Conservation (phyloP, 2,888 invertebrate genomes). For the Parapristionchus giblindavisi region DNA sequence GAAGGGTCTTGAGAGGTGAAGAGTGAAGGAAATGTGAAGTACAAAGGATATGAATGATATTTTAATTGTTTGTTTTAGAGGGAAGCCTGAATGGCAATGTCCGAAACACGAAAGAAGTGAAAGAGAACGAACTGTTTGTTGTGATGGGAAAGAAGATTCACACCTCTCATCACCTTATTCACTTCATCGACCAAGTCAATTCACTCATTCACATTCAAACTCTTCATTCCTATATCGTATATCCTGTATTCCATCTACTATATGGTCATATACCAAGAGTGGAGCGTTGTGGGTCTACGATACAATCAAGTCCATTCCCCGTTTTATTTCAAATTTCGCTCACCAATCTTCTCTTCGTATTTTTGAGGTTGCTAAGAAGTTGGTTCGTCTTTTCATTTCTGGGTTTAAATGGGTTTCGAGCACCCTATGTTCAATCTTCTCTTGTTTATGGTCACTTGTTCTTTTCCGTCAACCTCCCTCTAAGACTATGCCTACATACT, state of each 20-base stretch:
- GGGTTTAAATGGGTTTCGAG: not conserved
- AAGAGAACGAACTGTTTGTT: constrained; percentile 2
- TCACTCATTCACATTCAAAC: no score
- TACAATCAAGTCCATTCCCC: not conserved
- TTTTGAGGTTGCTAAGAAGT: not conserved
- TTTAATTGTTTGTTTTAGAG: not conserved
- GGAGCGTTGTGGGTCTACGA: not conserved
- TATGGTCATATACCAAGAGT: not conserved
- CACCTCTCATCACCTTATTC: not conserved
- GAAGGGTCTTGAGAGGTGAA: no score
- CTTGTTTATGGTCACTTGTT: not conserved
- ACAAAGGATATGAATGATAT: no score
- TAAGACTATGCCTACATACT: constrained; percentile 15
- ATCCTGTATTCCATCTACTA: no score
- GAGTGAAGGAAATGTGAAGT: no score
- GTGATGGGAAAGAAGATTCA: not conserved
- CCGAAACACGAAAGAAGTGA: not conserved
- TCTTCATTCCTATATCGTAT: no score
- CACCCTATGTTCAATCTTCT: not conserved
- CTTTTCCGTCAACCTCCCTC: constrained; percentile 14
- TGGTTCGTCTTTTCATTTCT: not conserved
- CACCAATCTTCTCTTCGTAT: not conserved
- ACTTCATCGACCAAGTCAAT: no score
- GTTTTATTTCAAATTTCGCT: not conserved
- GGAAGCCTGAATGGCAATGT: constrained; percentile 27